Base-by-base conservation (phyloP, 2,888 invertebrate genomes). In the Amblyjoppa proteus region DNA sequence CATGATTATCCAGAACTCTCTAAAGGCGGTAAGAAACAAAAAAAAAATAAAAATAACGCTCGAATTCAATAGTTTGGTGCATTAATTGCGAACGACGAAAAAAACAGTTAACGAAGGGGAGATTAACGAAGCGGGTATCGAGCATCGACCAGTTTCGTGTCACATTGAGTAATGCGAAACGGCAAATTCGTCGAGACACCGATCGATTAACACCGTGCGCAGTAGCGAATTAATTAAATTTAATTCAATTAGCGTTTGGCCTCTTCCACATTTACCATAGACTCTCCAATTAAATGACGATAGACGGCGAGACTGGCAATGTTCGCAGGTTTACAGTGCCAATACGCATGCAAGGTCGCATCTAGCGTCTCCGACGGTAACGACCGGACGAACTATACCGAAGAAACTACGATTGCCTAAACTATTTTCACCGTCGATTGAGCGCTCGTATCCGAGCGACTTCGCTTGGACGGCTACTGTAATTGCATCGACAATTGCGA, bases 171-270 rank as follows among this genome's bases (percentile, higher is more conserved):
- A 20, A 13, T 20, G 53, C 53, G 20, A 20, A 53, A 34, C 34
- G 6, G 34, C 34, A 34, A 34, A 34, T 34, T 34, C 34, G 34
- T 34, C 16, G 1, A 49, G 16, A 16, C 49, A 49, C 3, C 13
- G 16, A 49, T 49, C 49, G 49, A 49, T 49, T 49, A 11, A 41
- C 41, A 11, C 41, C 41, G 9, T 2, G 41, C 41, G 41, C 41
- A 28, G 13, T 31, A 9, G 13, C 61, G 61, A 64, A 64, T 64
- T 71, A 70, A 71, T 71, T 71, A 16, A 51, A 71, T 71, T 79
- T 71, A 79, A 70, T n/a, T n/a, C 34, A 51, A 71, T 71, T 53
- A 58, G 51, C 13, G 51, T 79, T 38, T 53, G n/a, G 7, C 34
- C 80, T 58, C 79, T 56, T 13, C 7, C 64, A 73, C 73, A 51